These are phyloP conservation scores for Symphodus melops DNA, from an alignment of 2,113 vertebrate species.

Conservation along the genomic window DNA sequence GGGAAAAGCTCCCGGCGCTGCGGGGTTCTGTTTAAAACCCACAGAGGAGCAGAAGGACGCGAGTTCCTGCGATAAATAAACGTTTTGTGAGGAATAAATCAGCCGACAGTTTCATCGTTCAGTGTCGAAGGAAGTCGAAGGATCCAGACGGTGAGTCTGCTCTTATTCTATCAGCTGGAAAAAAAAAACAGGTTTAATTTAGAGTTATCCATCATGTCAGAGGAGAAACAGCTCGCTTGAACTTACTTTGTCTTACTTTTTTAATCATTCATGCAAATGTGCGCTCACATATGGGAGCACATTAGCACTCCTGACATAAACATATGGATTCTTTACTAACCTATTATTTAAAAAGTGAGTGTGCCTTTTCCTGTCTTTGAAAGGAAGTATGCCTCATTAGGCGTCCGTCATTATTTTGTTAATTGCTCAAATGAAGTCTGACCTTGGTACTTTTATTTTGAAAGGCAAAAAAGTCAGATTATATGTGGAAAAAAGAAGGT, in stretches of 20 bases:
- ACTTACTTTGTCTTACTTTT: not conserved
- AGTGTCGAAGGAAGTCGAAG: constrained; percentile 3
- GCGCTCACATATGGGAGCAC: too few species aligned
- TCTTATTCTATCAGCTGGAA: constrained; percentile 46
- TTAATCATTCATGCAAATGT: too few species aligned
- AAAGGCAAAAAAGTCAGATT: too few species aligned
- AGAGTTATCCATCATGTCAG: constrained; percentile 24
- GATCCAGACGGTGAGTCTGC: constrained; percentile 9
- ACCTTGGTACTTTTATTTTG: too few species aligned
- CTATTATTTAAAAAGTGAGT: too few species aligned
- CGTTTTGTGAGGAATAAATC: constrained; percentile 52
- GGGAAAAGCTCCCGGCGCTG: constrained; percentile 32
- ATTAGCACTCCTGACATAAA: too few species aligned
- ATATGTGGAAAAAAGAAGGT: too few species aligned
- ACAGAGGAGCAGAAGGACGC: constrained; percentile 34
- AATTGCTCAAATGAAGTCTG: too few species aligned
- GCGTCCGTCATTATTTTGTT: too few species aligned
- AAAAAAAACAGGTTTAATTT: constrained; percentile 47
- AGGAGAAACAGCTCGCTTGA: not conserved
- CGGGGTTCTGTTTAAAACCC: constrained; percentile 52
- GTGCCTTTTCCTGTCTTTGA: too few species aligned
- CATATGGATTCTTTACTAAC: too few species aligned
- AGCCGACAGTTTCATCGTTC: constrained; percentile 33
- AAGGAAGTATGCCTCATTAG: too few species aligned
- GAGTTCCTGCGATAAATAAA: constrained; percentile 43